Base-by-base conservation (phyloP, 2,888 invertebrate genomes). In the Lumbricus terrestris region DNA sequence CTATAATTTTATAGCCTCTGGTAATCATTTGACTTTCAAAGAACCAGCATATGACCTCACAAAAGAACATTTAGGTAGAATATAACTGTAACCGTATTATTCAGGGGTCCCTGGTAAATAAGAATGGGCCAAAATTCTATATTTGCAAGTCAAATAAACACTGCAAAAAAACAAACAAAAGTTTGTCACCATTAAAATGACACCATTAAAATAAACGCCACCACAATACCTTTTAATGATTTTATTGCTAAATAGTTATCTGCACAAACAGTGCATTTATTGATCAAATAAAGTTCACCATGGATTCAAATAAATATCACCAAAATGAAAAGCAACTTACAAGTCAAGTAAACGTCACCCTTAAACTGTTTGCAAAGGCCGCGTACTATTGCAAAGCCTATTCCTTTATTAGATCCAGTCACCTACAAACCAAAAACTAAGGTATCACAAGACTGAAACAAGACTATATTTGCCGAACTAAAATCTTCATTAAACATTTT, bases 341-440 rank as follows among this genome's bases (percentile, higher is more conserved):
- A 94, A 88, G 97, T 97, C 89, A 97, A 94, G 94, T 97, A 97
- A 0, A 97, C 97, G 89, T 95, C 95, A 18, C 94, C 97, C 89
- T 96, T 93, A 94, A 96, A 97, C 90, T 93, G 91, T 92, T 94
- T 94, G 90, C 94, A 94, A 35, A 95, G 92, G 3, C 93, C 93
- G 90, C 94, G 91, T 0, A 94, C 95, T 89, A 94, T 93, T 20
- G 93, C 94, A 92, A 92, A 93, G 0, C 95, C 95, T 88, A 95
- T 93, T 11, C 95, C 95, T 92, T 94, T 94, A 91, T 95, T 95
- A 13, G 93, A 91, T 20, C 95, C 95, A 13, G 95, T 95, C 34
- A 95, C 94, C 94, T 94, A 92, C 18, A 85, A 90, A 54, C 89
- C 35, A 82, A 6, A 89, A 90, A 88, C 23, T 34, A 88, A n/a